These are phyloP conservation scores for Gobiocypris rarus DNA, from an alignment of 2,113 vertebrate genomes.

Conservation along the genomic window DNA sequence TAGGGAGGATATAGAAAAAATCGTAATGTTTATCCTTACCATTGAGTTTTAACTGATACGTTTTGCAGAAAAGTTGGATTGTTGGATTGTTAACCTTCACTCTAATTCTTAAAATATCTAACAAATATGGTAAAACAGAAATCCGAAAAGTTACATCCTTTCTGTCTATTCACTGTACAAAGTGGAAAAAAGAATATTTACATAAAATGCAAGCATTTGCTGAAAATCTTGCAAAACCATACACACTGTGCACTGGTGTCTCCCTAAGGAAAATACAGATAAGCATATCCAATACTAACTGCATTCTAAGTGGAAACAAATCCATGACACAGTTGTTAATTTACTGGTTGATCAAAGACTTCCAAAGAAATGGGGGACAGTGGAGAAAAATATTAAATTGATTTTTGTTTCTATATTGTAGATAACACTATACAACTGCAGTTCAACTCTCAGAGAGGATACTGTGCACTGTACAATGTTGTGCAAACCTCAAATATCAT, in stretches of 20 bases:
- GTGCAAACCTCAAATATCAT: constrained; percentile 7
- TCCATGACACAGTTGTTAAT: constrained; percentile 30
- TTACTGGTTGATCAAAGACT: constrained; percentile 24
- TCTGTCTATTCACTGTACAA: constrained; percentile 55
- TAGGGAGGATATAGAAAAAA: not conserved
- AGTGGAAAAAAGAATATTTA: constrained; percentile 58
- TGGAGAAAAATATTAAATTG: not conserved
- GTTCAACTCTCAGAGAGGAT: not conserved
- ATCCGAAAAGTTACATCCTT: constrained; percentile 52
- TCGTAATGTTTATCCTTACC: not conserved
- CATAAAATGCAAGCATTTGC: constrained; percentile 53
- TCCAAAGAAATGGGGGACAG: constrained; percentile 15
- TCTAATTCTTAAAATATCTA: constrained; percentile 35
- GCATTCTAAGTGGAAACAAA: constrained; percentile 33
- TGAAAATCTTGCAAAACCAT: constrained; percentile 45
- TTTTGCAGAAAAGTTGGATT: constrained; percentile 37
- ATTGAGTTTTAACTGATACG: constrained; percentile 1
- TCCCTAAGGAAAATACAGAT: constrained; percentile 31
- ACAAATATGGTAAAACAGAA: constrained; percentile 45
- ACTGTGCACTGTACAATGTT: constrained; percentile 20
- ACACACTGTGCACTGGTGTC: constrained; percentile 1
- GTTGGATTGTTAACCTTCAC: constrained; percentile 23
- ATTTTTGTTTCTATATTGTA: constrained; percentile 11
- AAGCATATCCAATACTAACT: constrained; percentile 11
- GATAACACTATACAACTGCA: constrained; percentile 26